Evolutionary conservation across 2,797 vertebrate genomes (phyloP).

Genomic region (Microctenopoma stevenorrisi): DNA sequence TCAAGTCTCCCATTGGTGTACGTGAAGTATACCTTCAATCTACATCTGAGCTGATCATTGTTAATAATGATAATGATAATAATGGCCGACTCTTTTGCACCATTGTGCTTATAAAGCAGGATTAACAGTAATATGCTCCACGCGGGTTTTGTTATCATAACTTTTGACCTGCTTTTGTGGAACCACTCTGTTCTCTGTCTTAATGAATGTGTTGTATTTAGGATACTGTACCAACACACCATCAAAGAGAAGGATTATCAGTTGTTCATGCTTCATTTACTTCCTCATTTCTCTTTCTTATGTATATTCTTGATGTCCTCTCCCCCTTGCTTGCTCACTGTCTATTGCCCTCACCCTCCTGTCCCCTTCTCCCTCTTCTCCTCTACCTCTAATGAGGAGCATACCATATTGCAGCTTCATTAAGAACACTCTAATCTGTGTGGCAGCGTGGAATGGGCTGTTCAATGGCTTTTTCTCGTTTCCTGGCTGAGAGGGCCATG

Average conservation of each 20-base stretch:
- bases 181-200: conserved; percentile 33
- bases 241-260: conserved; percentile 72
- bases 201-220: conserved; percentile 54
- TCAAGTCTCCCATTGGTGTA: too few species aligned
- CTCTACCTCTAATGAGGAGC: conserved; percentile 35
- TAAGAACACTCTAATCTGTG: conserved; percentile 68
- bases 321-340: conserved; percentile 16
- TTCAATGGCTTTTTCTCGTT: conserved; percentile 72
- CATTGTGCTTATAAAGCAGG: conserved; percentile 21
- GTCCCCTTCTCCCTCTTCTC: conserved; percentile 9
- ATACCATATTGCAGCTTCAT: conserved; percentile 65
- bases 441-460: conserved; percentile 66
- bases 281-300: conserved; percentile 60
- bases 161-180: conserved; percentile 31
- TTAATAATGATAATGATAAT: conserved; percentile 11
- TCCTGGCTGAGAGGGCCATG: conserved; percentile 65
- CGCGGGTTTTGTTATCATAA: conserved; percentile 41
- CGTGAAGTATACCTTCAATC: too few species aligned
- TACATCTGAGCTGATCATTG: too few species aligned
- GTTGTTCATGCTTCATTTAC: conserved; percentile 64
- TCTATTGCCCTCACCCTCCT: conserved; percentile 24
- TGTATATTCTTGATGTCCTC: conserved; percentile 43
- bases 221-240: conserved; percentile 46
- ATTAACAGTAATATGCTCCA: neutral
- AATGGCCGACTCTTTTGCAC: conserved; percentile 9